Base-by-base conservation (phyloP, 2,888 invertebrate species). In the Apodemia zela region DNA sequence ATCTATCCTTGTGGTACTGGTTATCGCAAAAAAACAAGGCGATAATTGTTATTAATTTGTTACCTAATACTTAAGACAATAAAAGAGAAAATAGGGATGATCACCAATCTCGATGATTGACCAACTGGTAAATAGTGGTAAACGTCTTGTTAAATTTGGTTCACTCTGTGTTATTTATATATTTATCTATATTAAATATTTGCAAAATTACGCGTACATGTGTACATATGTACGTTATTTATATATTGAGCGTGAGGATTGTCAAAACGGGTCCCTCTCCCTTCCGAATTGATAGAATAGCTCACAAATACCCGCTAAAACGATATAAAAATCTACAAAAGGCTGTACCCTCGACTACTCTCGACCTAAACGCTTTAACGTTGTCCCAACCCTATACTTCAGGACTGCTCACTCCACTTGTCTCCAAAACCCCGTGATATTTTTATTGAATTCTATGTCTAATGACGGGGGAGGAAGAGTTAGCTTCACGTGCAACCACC, bases 381-480 rank as follows among this genome's bases (percentile, higher is more conserved):
- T 89, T 89, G 82, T 86, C 84, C 89, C 88, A 80, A 82, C 87
- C 89, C 89, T 83, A 83, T 82, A 78, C 86, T 87, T 75, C 82
- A 87, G 85, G 89, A 86, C 78, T 91, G 89, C 90, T 90, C 90
- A 90, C 88, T 89, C 88, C 85, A 90, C 90, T 90, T 89, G 84
- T 91, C 90, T 91, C 89, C 90, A 84, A 88, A 90, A 89, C 84
- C 84, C 82, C 84, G 80, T 84, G 76, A 85, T 82, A 77, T 77
- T 81, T 81, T 81, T 76, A 84, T 73, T 75, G 82, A 75, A 89
- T 79, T 87, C 77, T 86, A 74, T 77, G 76, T 82, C 80, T 75
- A 84, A 82, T 78, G 67, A 65, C 71, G 66, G 71, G 73, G 76
- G 68, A 68, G 69, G 77, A 87, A 81, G 83, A 75, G 78, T 78